phyloP scores from a whole-genome alignment of 2,797 vertebrate genomes.

The Percopsis omiscomaycus region DNA sequence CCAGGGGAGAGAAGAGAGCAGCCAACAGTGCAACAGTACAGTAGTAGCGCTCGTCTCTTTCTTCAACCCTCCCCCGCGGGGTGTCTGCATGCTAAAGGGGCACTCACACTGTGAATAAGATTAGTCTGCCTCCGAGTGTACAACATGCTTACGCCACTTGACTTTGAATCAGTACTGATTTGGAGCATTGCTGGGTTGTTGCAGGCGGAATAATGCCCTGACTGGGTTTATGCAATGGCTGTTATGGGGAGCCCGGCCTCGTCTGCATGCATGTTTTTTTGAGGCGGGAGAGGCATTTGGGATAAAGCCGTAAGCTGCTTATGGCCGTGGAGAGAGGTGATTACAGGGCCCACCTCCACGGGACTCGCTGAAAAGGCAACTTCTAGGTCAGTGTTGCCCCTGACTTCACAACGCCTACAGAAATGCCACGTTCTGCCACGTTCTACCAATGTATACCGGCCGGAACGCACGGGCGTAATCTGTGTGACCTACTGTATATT shows the following conservation, averaged over 20 bases:
- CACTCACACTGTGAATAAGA: constrained; percentile 80
- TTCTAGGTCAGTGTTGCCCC: constrained; percentile 80
- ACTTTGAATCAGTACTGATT: constrained; percentile 78
- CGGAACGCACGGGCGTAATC: background rate
- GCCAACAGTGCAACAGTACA: constrained; percentile 29
- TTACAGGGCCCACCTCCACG: constrained; percentile 76
- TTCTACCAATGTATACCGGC: too few relatives aligned
- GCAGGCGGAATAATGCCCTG: constrained; percentile 71
- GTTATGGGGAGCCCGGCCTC: constrained; percentile 71
- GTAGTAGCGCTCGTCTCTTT: constrained; percentile 60
- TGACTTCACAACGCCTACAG: constrained; percentile 43
- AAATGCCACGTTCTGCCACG: background rate
- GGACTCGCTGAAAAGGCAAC: constrained; percentile 72
- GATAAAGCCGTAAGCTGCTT: constrained; percentile 81
- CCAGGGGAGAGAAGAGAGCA: constrained; percentile 41
- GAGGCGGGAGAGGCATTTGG: constrained; percentile 69
- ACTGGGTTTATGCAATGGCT: constrained; percentile 75
- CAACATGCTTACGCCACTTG: constrained; percentile 80
- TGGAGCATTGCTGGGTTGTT: constrained; percentile 73
- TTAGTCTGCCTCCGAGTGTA: constrained; percentile 78
- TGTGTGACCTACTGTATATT: constrained; percentile 23
- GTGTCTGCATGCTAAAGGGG: constrained; percentile 77
- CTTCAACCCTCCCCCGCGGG: constrained; percentile 73
- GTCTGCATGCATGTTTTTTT: constrained; percentile 75
- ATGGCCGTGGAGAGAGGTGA: constrained; percentile 76